Percentiles rank a stretch among this genome's conserved stretches.
Conservation (phyloP, 2,113 vertebrate genomes). For the Erythrolamprus reginae region DNA sequence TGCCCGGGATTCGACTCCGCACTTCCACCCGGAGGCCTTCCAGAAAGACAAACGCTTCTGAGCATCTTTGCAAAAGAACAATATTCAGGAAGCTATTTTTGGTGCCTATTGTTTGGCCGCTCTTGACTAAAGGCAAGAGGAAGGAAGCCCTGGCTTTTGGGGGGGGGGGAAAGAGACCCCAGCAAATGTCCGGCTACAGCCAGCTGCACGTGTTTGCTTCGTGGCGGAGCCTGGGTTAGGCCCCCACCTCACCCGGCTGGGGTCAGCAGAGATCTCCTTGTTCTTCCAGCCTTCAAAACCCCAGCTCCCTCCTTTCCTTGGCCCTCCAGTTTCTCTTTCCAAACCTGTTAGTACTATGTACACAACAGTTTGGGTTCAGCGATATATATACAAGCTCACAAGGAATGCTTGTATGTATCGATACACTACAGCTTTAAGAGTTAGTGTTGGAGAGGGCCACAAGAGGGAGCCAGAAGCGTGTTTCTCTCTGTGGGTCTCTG, state of each 20-base stretch:
- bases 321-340: background rate
- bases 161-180: background rate
- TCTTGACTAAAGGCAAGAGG: background rate
- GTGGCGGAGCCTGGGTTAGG: background rate
- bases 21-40: background rate
- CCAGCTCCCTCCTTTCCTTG: background rate
- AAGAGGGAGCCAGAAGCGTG: too few relatives aligned
- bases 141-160: background rate
- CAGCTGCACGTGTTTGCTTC: background rate
- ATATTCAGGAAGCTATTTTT: background rate
- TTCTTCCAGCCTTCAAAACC: background rate
- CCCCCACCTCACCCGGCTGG: too few relatives aligned
- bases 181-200: background rate
- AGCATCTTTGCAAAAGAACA: background rate
- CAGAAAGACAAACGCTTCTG: background rate
- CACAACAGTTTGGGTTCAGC: too few relatives aligned
- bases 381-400: too few relatives aligned
- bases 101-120: background rate
- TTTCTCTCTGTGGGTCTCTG: too few relatives aligned
- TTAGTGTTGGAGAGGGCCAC: too few relatives aligned
- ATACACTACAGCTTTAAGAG: too few relatives aligned
- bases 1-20: background rate
- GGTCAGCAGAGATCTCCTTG: background rate
- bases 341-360: too few relatives aligned
- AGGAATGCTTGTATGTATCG: too few relatives aligned